Percentiles rank a stretch among this genome's conserved stretches.
Evolutionary conservation across 2,797 vertebrate genomes (phyloP).

Genomic region (Morus bassanus): DNA sequence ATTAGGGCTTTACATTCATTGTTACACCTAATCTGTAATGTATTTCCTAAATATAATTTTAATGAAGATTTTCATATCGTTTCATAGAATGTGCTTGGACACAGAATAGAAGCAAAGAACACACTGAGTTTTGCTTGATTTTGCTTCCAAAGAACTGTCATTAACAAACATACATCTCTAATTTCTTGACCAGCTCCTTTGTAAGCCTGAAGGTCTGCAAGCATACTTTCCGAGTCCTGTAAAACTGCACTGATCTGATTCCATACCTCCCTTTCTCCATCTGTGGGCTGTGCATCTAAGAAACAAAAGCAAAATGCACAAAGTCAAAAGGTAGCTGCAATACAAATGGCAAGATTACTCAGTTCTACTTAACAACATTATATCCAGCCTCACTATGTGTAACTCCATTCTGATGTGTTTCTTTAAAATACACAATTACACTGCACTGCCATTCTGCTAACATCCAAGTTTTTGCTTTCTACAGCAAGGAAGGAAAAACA

Average conservation of each 20-base stretch:
- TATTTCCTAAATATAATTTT: not conserved
- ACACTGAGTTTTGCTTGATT: not conserved
- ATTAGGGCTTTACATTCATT: not conserved
- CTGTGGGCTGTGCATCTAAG: constrained; percentile 95
- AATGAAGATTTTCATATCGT: not conserved
- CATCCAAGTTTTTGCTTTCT: not conserved
- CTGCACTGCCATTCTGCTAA: not conserved
- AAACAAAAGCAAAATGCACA: constrained; percentile 41
- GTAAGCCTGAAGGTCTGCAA: constrained; percentile 92
- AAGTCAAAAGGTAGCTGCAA: not conserved
- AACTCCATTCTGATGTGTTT: not conserved
- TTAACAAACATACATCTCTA: constrained; percentile 85
- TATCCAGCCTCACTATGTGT: not conserved
- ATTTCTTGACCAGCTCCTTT: constrained; percentile 98
- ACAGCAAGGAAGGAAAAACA: not conserved
- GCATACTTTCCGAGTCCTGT: constrained; percentile 95
- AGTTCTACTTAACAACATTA: not conserved
- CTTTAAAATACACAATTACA: not conserved
- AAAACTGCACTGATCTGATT: constrained; percentile 96
- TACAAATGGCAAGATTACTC: not conserved
- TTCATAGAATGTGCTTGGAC: not conserved
- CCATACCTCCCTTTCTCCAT: constrained; percentile 93
- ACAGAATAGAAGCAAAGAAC: not conserved
- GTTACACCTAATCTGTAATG: fast-evolving
- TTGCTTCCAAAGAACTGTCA: not conserved